A percentile compares a stretch with the other conserved stretches of the same genome.
Conservation (phyloP, 1,140 invertebrate genomes). For the Pseudobourletiella spinata region DNA sequence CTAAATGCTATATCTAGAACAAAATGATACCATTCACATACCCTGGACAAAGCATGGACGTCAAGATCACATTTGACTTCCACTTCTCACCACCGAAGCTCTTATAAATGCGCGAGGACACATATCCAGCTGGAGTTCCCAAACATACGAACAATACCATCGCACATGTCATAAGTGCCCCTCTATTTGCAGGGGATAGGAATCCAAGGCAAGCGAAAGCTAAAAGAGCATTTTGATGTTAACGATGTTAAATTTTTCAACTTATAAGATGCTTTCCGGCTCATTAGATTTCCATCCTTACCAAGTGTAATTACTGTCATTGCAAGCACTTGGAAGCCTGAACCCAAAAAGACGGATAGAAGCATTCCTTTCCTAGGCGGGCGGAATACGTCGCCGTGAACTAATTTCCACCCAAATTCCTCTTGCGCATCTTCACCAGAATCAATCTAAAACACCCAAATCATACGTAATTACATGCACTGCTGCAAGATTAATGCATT, state of each 20-base stretch:
- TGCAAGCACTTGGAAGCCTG: slow-evolving; percentile 77
- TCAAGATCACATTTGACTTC: slow-evolving; percentile 95
- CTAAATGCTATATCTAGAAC: no score
- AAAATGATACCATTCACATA: no score
- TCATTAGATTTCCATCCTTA: no score
- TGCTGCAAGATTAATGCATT: no score
- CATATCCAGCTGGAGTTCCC: slow-evolving; percentile 90
- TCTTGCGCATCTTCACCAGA: slow-evolving; percentile 85
- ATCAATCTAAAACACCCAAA: slow-evolving; percentile 74
- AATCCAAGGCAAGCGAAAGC: slow-evolving; percentile 97
- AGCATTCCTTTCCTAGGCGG: slow-evolving; percentile 96
- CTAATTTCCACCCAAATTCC: slow-evolving; percentile 98
- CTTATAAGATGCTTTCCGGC: no score
- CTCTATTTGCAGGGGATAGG: slow-evolving; percentile 94
- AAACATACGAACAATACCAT: slow-evolving; percentile 90
- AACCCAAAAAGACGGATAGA: slow-evolving; percentile 86
- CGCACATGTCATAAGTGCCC: slow-evolving; percentile 95
- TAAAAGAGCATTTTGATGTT: no score
- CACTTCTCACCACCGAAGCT: slow-evolving; percentile 96
- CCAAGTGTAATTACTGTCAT: slow-evolving; percentile 57
- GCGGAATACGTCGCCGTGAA: slow-evolving; percentile 89
- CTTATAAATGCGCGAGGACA: slow-evolving; percentile 93
- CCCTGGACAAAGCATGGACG: slow-evolving; percentile 92
- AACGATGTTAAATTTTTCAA: no score
- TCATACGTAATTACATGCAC: no score